These are phyloP conservation scores for Eurystomus glaucurus DNA, from an alignment of 2,797 vertebrate species.

Conservation along the genomic window DNA sequence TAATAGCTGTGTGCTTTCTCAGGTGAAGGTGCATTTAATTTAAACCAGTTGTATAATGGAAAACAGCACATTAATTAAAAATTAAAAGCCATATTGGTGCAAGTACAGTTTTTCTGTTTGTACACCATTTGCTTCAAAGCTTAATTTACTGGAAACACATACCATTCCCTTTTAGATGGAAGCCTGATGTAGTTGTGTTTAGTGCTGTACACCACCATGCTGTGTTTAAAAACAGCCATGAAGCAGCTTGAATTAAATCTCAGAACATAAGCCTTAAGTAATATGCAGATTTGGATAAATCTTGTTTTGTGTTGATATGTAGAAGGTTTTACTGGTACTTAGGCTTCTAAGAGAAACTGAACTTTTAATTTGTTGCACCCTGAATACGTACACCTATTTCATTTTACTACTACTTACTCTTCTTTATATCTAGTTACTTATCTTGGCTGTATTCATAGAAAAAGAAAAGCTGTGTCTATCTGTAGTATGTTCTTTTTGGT, in stretches of 20 bases:
- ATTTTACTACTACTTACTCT: neutral
- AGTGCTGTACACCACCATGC: neutral
- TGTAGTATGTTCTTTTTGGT: neutral
- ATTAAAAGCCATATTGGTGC: neutral
- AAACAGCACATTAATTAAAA: neutral
- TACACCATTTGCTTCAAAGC: conserved; percentile 8
- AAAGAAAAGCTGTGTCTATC: neutral
- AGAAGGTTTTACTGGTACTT: conserved; percentile 47
- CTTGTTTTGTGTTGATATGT: conserved; percentile 34
- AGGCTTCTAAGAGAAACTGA: conserved; percentile 56
- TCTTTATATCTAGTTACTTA: neutral
- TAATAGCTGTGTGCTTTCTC: neutral
- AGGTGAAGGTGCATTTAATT: neutral
- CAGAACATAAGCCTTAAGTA: conserved; percentile 51
- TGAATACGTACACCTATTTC: neutral
- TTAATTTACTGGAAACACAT: conserved; percentile 32
- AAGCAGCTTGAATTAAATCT: conserved; percentile 70
- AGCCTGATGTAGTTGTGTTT: conserved; percentile 21
- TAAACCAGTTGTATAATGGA: neutral
- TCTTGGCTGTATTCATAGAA: neutral
- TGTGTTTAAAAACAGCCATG: conserved; percentile 62
- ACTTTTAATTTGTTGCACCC: conserved; percentile 4
- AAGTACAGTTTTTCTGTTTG: neutral
- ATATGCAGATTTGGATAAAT: conserved; percentile 30
- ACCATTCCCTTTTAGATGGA: conserved; percentile 55